Base-by-base conservation (phyloP, 2,888 invertebrate species). In the Malthinus flaveolus region DNA sequence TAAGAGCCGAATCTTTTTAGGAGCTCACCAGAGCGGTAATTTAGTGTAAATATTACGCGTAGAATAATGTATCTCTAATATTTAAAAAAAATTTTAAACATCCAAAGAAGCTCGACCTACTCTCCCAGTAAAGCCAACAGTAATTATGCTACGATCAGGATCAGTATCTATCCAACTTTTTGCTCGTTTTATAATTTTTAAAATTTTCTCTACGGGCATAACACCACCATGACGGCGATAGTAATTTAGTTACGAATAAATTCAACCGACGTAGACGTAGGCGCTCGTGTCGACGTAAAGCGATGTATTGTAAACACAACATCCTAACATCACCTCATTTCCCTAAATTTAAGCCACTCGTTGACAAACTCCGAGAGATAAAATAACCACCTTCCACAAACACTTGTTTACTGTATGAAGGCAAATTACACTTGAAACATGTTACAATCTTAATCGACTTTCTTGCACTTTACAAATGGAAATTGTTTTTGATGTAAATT, bases 211-310 rank as follows among this genome's bases (percentile, higher is more conserved):
- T 37, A 11, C 45, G 50, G 45, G 49, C 59, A 54, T 54, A 54
- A 49, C 39, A 42, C 49, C 46, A 33, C 49, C 59, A 55, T 48
- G 49, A 49, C 45, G 54, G 55, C 59, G 45, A 12, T 44, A 49
- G 42, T 52, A 35, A 53, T 55, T 42, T 59, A 59, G 55, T 59
- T 59, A 54, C 54, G 50, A 55, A 49, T 55, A 56, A 56, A 49
- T 56, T 49, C 49, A 48, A 13, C n/a, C 48, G 10, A 35, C 12
- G 47, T 39, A 49, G 49, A 45, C 31, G 36, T 15, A 36, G 54
- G 53, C 58, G 58, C 52, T 53, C 48, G 23, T 23, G 3, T 23
- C 23, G 23, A 23, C 23, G 23, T 46, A 52, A 45, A 36, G 39
- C 58, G 34, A 59, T 59, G 49, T 59, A 59, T 54, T 53, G 53